phyloP scores from a whole-genome alignment of 2,888 invertebrate species.

The Andrena fulva region DNA sequence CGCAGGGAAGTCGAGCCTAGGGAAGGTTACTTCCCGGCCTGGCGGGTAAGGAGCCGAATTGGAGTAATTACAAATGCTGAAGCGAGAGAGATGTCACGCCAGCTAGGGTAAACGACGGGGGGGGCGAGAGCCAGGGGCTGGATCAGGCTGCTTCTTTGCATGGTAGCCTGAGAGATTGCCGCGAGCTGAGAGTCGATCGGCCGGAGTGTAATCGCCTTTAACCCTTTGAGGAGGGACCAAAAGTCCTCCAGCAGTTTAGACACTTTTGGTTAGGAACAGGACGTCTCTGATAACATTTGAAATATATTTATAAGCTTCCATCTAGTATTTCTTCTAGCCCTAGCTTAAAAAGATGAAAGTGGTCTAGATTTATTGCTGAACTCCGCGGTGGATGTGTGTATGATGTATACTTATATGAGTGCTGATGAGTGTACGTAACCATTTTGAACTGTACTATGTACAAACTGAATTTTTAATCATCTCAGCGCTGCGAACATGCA shows the following conservation, averaged over 20 bases:
- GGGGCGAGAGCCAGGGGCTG: background rate
- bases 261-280: background rate
- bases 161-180: background rate
- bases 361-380: too few relatives aligned
- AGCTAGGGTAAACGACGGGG: background rate
- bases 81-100: slow-evolving; percentile 37
- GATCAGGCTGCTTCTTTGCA: slow-evolving; percentile 1
- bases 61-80: slow-evolving; percentile 63
- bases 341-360: background rate
- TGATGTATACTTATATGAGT: too few relatives aligned
- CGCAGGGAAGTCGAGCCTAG: slow-evolving; percentile 40
- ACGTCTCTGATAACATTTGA: background rate
- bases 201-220: slow-evolving; percentile 58
- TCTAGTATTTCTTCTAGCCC: background rate
- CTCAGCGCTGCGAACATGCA: too few relatives aligned
- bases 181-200: slow-evolving; percentile 59
- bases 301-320: background rate
- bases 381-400: too few relatives aligned
- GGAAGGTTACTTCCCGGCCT: slow-evolving; percentile 19
- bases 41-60: slow-evolving; percentile 48
- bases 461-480: too few relatives aligned
- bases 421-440: too few relatives aligned
- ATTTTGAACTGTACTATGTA: too few relatives aligned
- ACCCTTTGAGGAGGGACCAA: slow-evolving; percentile 47
- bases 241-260: slow-evolving; percentile 29